Evolutionary conservation across 2,888 invertebrate species (phyloP).

Genomic region (Bellardia pandia): DNA sequence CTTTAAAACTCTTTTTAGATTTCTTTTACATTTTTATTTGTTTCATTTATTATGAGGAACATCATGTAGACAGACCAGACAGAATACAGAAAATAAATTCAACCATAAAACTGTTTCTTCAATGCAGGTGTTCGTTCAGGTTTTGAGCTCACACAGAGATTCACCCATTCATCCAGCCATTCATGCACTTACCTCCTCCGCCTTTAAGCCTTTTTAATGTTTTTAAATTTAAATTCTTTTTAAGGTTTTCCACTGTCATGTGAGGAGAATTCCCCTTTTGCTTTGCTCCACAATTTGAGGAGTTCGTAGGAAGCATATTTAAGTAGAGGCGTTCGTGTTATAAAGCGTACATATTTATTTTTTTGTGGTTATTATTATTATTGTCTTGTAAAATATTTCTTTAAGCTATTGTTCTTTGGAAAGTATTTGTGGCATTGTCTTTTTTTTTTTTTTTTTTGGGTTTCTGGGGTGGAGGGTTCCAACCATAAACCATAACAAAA

Average conservation of each 20-base stretch:
- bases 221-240: constrained; percentile 5
- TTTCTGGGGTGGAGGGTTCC: background rate
- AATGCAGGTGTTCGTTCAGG: constrained; percentile 62
- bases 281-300: constrained; percentile 16
- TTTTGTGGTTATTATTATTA: background rate
- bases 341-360: background rate
- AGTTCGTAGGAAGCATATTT: background rate
- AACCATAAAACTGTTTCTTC: constrained; percentile 53
- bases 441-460: background rate
- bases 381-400: constrained; percentile 51
- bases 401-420: constrained; percentile 45
- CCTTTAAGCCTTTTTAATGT: constrained; percentile 12
- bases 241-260: constrained; percentile 22
- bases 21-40: constrained; percentile 41
- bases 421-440: constrained; percentile 20
- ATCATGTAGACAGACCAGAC: constrained; percentile 50
- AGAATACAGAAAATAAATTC: constrained; percentile 17
- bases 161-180: background rate
- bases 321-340: constrained; percentile 36
- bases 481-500: constrained; percentile 33
- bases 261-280: constrained; percentile 38
- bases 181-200: constrained; percentile 25
- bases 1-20: constrained; percentile 30
- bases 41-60: constrained; percentile 59
- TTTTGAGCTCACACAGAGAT: constrained; percentile 32